Percentiles rank a stretch among this genome's conserved stretches.
Conservation (phyloP, 2,888 invertebrate genomes). For the Melanchra persicariae region DNA sequence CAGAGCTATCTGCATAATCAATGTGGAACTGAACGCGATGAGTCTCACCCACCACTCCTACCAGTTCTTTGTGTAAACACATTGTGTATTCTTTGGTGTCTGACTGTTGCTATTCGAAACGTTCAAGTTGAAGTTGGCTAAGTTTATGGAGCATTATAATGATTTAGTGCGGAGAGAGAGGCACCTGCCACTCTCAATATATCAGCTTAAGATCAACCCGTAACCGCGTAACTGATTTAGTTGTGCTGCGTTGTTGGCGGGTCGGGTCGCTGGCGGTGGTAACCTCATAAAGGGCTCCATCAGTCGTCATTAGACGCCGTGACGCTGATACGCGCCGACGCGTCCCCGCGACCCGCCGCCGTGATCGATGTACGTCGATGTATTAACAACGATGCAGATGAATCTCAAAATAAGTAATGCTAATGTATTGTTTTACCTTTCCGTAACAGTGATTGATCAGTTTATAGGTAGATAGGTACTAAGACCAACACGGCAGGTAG, state of each 20-base stretch:
- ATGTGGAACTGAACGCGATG: constrained; percentile 65
- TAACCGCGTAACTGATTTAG: constrained; percentile 80
- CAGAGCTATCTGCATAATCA: constrained; percentile 73
- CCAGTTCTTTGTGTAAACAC: constrained; percentile 59
- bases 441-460: constrained; percentile 33
- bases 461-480: not conserved
- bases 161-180: constrained; percentile 28
- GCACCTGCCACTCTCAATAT: constrained; percentile 68
- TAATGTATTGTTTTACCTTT: constrained; percentile 26
- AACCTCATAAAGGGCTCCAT: constrained; percentile 86
- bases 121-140: constrained; percentile 36
- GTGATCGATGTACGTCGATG: constrained; percentile 59
- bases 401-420: constrained; percentile 24
- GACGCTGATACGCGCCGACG: constrained; percentile 70
- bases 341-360: constrained; percentile 25
- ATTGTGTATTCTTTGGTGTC: constrained; percentile 45
- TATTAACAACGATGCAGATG: constrained; percentile 36
- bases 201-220: constrained; percentile 66
- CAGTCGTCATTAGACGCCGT: constrained; percentile 88
- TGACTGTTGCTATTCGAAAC: constrained; percentile 29
- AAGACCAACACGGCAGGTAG: too few species aligned
- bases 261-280: constrained; percentile 78
- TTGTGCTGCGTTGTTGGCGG: constrained; percentile 78
- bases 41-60: constrained; percentile 54
- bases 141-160: constrained; percentile 52